These are phyloP conservation scores for Petrolisthes cinctipes DNA, from an alignment of 2,888 invertebrate genomes.

Conservation along the genomic window DNA sequence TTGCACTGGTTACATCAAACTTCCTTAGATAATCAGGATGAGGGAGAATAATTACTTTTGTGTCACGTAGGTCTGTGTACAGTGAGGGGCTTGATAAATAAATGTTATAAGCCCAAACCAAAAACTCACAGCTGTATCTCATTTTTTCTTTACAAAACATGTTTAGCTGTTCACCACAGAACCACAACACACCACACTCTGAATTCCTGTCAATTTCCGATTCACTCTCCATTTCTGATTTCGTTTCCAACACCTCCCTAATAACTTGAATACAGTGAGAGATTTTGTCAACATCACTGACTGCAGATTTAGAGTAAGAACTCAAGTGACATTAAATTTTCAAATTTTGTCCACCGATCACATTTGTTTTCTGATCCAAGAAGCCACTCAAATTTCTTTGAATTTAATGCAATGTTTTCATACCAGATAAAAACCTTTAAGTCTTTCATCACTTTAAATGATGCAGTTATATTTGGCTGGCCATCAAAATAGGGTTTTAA, in stretches of 20 bases:
- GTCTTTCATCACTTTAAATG: constrained; percentile 39
- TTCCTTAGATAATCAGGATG: constrained; percentile 33
- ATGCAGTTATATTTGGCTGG: constrained; percentile 22
- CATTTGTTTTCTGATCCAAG: constrained; percentile 32
- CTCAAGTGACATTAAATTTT: constrained; percentile 17
- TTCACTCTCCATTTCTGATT: too few species aligned
- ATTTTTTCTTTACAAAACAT: constrained; percentile 17
- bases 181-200: too few species aligned
- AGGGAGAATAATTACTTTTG: constrained; percentile 30
- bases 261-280: constrained; percentile 8
- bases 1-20: constrained; percentile 32
- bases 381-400: neutral
- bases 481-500: constrained; percentile 10
- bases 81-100: constrained; percentile 14
- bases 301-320: constrained; percentile 16
- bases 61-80: constrained; percentile 31
- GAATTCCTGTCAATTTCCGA: too few species aligned
- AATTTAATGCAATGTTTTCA: constrained; percentile 11
- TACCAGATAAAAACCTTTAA: constrained; percentile 13
- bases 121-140: constrained; percentile 34
- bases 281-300: neutral
- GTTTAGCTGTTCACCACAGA: constrained; percentile 20
- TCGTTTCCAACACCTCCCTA: too few species aligned
- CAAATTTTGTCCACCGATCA: neutral
- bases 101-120: constrained; percentile 27